A percentile compares a stretch with the other conserved stretches of the same genome.
These are phyloP conservation scores for Deilephila elpenor DNA, from an alignment of 2,888 invertebrate species.

Conservation along the genomic window DNA sequence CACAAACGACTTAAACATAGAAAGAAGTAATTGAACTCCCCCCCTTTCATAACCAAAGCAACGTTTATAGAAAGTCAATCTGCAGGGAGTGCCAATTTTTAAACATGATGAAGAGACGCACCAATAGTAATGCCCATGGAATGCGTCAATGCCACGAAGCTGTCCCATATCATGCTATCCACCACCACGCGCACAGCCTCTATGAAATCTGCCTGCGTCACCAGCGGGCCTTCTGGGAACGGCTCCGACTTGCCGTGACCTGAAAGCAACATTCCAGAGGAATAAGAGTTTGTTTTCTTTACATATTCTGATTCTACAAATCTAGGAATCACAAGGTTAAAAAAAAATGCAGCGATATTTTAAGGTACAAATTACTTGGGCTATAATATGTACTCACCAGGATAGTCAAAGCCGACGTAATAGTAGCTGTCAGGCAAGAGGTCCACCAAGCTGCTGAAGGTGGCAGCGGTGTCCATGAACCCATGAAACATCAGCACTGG, in stretches of 20 bases:
- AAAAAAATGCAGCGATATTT: no score
- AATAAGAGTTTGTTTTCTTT: no score
- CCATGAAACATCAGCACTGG: conserved; percentile 83
- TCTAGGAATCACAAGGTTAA: no score
- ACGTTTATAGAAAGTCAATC: no score
- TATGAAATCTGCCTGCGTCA: neutral
- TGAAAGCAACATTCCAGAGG: neutral
- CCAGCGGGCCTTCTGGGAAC: neutral
- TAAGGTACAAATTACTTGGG: neutral
- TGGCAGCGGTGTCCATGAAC: conserved; percentile 84
- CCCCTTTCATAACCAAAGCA: no score
- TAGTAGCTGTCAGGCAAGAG: conserved; percentile 66
- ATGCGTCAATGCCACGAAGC: neutral
- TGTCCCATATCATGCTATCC: neutral
- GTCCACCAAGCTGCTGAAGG: conserved; percentile 81
- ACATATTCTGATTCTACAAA: no score
- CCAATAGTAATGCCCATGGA: neutral
- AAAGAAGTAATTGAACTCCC: no score
- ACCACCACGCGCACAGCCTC: neutral
- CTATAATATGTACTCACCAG: conserved; percentile 54
- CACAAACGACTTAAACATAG: no score
- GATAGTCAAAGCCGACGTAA: conserved; percentile 74
- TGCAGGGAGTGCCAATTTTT: no score
- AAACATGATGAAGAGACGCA: neutral
- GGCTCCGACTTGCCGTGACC: neutral